Base-by-base conservation (phyloP, 2,888 invertebrate genomes). In the Exephanes ischioxanthus region DNA sequence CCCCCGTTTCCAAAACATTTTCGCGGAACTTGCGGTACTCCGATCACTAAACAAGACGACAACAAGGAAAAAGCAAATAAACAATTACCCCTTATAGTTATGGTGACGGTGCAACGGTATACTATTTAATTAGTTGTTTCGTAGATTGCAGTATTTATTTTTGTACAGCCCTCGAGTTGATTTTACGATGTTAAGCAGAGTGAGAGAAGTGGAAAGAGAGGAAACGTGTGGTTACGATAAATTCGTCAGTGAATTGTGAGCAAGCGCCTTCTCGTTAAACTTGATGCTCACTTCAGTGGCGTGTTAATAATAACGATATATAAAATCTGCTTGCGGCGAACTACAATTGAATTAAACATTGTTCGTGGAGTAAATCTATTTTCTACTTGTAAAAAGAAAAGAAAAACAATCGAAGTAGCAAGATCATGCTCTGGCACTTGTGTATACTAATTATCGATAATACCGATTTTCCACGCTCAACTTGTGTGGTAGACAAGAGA, bases 61-160 rank as follows among this genome's bases (percentile, higher is more conserved):
- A 73, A 61, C 87, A 78, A 63, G 55, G 48, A 67, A 77, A 88
- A 81, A 83, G 72, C 63, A 33, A 63, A n/a, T 63, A 63, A 33
- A 63, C 7, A 16, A 16, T 16, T 87, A 83, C 88, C 85, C 83
- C 79, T 84, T 87, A 84, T 89, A 87, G 71, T 87, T 87, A 88
- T 89, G 92, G 92, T 93, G 92, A 91, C 91, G 92, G 92, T 92
- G 90, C 90, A 91, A 90, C 88, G 89, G 90, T 87, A 89, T 90
- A 90, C 90, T 90, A 90, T 91, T 92, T 91, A 89, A 89, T 89
- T 88, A 87, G 82, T 89, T 88, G 85, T 90, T 90, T 80, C 58
- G 75, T 89, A 90, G 90, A 89, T 89, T 90, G 90, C 91, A 90
- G 90, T 93, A 92, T 93, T 93, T 93, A 92, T 93, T 93, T 92